A percentile compares a stretch with the other conserved stretches of the same genome.
phyloP scores from a whole-genome alignment of 2,888 invertebrate species.

The Selenia dentaria region DNA sequence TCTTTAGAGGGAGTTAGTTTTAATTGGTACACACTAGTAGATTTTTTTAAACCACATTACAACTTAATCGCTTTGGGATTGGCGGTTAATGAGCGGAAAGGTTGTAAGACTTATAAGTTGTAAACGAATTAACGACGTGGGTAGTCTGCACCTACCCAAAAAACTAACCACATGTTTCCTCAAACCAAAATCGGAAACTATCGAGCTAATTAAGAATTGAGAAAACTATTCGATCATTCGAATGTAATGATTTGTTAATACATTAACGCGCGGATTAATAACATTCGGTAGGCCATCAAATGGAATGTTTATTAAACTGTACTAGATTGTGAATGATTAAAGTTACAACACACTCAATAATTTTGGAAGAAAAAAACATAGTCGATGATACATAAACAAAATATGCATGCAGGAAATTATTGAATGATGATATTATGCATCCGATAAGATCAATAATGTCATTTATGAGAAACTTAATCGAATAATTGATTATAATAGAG shows the following conservation, averaged over 20 bases:
- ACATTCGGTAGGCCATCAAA: slow-evolving; percentile 37
- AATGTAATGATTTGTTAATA: slow-evolving; percentile 37
- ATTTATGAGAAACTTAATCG: slow-evolving; percentile 79
- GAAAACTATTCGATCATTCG: slow-evolving; percentile 42
- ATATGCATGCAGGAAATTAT: slow-evolving; percentile 55
- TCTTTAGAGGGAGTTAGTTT: slow-evolving; percentile 67
- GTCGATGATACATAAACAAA: slow-evolving; percentile 49
- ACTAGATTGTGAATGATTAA: slow-evolving; percentile 47
- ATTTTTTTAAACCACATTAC: slow-evolving; percentile 72
- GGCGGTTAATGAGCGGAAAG: slow-evolving; percentile 80
- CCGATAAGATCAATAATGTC: slow-evolving; percentile 66
- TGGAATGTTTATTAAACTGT: slow-evolving; percentile 40
- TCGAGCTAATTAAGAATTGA: slow-evolving; percentile 34
- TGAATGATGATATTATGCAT: slow-evolving; percentile 68
- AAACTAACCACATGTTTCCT: slow-evolving; percentile 19
- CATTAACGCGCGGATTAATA: slow-evolving; percentile 28
- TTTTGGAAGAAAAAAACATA: slow-evolving; percentile 46
- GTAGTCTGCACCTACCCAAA: slow-evolving; percentile 51
- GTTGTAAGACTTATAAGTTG: slow-evolving; percentile 40
- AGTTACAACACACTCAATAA: slow-evolving; percentile 45
- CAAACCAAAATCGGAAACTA: slow-evolving; percentile 24
- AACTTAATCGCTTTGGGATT: slow-evolving; percentile 75
- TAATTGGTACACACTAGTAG: slow-evolving; percentile 71
- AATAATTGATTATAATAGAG: slow-evolving; percentile 81
- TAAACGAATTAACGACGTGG: slow-evolving; percentile 69